Percentiles rank a stretch among this genome's conserved stretches.
These are phyloP conservation scores for Gnatocerus cornutus DNA, from an alignment of 2,888 invertebrate genomes.

Conservation along the genomic window DNA sequence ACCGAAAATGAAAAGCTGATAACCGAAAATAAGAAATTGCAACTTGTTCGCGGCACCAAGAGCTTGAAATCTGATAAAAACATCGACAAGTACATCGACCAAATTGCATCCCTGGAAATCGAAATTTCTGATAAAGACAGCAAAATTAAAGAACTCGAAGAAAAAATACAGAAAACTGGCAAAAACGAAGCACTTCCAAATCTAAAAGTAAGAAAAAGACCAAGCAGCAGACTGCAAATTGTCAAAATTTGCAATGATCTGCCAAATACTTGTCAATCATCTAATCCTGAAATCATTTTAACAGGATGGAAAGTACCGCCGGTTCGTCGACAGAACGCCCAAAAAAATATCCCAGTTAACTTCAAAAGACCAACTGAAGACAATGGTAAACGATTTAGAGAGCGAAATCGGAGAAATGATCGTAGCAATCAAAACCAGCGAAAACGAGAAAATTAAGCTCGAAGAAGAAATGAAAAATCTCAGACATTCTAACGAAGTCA, in stretches of 20 bases:
- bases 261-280: too few species aligned
- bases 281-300: too few species aligned
- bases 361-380: slow-evolving; percentile 83
- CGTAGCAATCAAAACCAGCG: slow-evolving; percentile 77
- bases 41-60: slow-evolving; percentile 75
- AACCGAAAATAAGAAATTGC: slow-evolving; percentile 83
- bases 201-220: slow-evolving; percentile 46
- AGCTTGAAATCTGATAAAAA: slow-evolving; percentile 74
- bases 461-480: slow-evolving; percentile 69
- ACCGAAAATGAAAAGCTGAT: slow-evolving; percentile 83
- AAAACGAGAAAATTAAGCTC: slow-evolving; percentile 71
- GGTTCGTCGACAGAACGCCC: slow-evolving; percentile 80
- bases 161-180: slow-evolving; percentile 62
- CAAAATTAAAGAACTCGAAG: slow-evolving; percentile 75
- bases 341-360: slow-evolving; percentile 83
- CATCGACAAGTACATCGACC: slow-evolving; percentile 75
- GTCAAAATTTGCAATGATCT: too few species aligned
- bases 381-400: slow-evolving; percentile 90
- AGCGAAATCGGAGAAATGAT: slow-evolving; percentile 85
- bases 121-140: slow-evolving; percentile 76
- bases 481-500: slow-evolving; percentile 65
- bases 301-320: slow-evolving; percentile 78
- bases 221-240: too few species aligned
- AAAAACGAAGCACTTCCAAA: slow-evolving; percentile 60
- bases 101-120: slow-evolving; percentile 77